Evolutionary conservation across 2,797 vertebrate species (phyloP).

Genomic region (Myripristis murdjan): DNA sequence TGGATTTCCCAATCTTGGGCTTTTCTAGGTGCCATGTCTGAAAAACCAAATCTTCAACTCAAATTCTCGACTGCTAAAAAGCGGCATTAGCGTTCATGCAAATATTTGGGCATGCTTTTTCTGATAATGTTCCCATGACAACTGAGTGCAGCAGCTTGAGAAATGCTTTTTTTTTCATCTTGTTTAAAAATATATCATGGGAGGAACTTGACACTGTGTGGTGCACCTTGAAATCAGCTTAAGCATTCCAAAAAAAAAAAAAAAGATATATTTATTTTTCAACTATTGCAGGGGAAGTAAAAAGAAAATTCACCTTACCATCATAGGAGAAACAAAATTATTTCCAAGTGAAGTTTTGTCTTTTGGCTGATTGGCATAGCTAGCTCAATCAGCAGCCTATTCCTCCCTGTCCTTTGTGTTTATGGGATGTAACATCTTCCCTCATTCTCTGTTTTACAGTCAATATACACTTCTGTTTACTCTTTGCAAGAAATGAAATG

Average conservation of each 20-base stretch:
- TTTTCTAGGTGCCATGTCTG: neutral
- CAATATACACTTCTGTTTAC: neutral
- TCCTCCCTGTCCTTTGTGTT: constrained; percentile 33
- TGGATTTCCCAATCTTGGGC: neutral
- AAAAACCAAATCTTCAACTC: constrained; percentile 28
- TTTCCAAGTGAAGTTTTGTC: constrained; percentile 30
- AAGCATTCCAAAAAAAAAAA: neutral
- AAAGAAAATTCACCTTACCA: neutral
- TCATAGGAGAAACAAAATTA: neutral
- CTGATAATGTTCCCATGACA: constrained; percentile 72
- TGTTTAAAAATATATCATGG: constrained; percentile 47
- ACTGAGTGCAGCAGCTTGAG: constrained; percentile 59
- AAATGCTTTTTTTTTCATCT: constrained; percentile 35
- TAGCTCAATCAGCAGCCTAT: constrained; percentile 53
- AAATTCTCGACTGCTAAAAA: constrained; percentile 34
- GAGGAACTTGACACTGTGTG: constrained; percentile 22
- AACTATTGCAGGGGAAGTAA: neutral
- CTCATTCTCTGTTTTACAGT: neutral
- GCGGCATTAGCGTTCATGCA: constrained; percentile 57
- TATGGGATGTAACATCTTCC: constrained; percentile 2
- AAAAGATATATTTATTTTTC: too few relatives aligned
- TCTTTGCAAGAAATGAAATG: constrained; percentile 4
- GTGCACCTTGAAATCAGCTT: neutral
- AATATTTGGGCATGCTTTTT: constrained; percentile 61
- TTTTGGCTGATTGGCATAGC: constrained; percentile 48